Evolutionary conservation across 2,888 invertebrate species (phyloP), one percentile per base, ranked within the genome.

Genomic region (Carterocephalus palaemon): DNA sequence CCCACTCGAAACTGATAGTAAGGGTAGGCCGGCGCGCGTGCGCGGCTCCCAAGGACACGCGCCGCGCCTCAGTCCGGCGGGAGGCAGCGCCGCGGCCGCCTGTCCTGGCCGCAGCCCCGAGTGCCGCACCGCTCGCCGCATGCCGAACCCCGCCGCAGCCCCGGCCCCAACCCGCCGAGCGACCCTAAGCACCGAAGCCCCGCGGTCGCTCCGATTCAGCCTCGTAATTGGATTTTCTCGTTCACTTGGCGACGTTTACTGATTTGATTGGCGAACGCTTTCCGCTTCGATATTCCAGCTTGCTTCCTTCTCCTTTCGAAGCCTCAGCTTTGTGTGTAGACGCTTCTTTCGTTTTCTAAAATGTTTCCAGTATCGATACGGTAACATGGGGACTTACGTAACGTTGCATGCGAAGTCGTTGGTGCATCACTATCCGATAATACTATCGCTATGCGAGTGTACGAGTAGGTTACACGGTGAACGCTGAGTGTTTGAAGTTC

Each of bases 171-270:
- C 77, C 68, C 79, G 75, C 74, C 70, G 76, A 73, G 75, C 82
- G 64, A 80, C 81, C 70, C 63, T 75, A 67, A 70, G 67, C 72
- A 72, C 77, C 59, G 79, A 81, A 78, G 80, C 80, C 75, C 82
- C 84, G 67, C 78, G 85, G 65, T 79, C 76, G 67, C 83, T 86
- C 64, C 83, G 84, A 65, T 86, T 86, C 82, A 84, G 79, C 62
- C 85, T 86, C 67, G 86, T 86, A 85, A 86, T 84, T 85, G 77
- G 80, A 81, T 84, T 83, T 80, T 81, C 65, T 75, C 80, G 78
- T 80, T 84, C 80, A 67, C 80, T 83, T 80, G 72, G 71, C 76
- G 72, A 76, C 76, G 71, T 75, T 76, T 74, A 74, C 73, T 76
- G 65, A 79, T 81, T 79, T 76, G 74, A 81, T 83, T 78, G 78